Percentiles rank a stretch among this genome's conserved stretches.
phyloP scores from a whole-genome alignment of 2,113 vertebrate species.

The Tragulus kanchil region DNA sequence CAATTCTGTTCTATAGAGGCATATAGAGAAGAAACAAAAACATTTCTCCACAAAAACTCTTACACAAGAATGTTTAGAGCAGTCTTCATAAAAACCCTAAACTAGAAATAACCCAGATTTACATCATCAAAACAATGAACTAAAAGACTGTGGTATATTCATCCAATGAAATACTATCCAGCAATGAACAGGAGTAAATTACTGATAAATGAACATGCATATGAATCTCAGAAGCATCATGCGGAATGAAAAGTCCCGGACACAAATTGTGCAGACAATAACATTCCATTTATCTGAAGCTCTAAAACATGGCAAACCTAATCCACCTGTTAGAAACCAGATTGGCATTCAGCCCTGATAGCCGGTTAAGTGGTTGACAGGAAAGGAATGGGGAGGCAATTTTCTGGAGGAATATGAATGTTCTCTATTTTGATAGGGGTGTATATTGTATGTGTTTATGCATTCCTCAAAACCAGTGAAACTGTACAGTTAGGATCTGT shows the following conservation, averaged over 20 bases:
- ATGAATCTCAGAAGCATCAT: not conserved
- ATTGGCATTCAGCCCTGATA: not conserved
- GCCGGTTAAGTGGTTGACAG: not conserved
- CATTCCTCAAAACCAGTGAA: constrained; percentile 6
- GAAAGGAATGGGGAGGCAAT: not conserved
- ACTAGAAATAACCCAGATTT: not conserved
- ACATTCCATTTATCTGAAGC: not conserved
- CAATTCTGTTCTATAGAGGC: not conserved
- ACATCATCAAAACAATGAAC: not conserved
- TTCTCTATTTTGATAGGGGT: not conserved
- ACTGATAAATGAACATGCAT: not conserved
- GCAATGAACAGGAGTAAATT: not conserved
- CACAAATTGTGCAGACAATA: not conserved
- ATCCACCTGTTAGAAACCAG: not conserved
- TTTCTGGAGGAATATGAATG: not conserved
- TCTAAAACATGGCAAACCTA: not conserved
- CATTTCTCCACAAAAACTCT: not conserved
- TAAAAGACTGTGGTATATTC: not conserved
- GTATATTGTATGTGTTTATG: not conserved
- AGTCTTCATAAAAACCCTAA: not conserved
- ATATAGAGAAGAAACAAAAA: constrained; percentile 1
- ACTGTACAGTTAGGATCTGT: not conserved
- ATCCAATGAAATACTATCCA: not conserved
- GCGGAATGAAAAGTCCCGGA: not conserved
- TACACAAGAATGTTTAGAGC: not conserved